Conservation (phyloP, 2,888 invertebrate genomes). For the Perdita meconis region DNA sequence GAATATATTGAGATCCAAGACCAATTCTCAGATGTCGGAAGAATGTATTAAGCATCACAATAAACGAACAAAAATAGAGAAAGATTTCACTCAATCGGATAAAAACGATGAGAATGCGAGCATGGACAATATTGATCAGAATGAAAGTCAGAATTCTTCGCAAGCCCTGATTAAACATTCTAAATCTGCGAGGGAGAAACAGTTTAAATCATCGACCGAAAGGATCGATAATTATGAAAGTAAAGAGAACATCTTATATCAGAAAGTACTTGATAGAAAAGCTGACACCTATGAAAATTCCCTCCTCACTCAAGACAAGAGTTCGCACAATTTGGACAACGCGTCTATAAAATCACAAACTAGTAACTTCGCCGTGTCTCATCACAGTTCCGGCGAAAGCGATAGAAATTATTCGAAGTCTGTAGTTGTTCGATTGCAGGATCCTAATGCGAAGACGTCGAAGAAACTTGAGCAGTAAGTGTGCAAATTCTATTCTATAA, state of each 20-base stretch:
- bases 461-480: constrained; percentile 83
- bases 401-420: constrained; percentile 81
- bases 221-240: constrained; percentile 75
- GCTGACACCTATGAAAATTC: constrained; percentile 48
- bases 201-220: constrained; percentile 76
- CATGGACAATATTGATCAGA: constrained; percentile 74
- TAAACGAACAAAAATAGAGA: constrained; percentile 78
- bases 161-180: constrained; percentile 79
- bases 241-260: constrained; percentile 69
- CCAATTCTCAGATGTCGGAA: constrained; percentile 70
- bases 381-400: constrained; percentile 81
- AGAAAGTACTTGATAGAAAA: constrained; percentile 65
- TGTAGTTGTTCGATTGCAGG: constrained; percentile 79
- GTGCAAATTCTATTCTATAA: constrained; percentile 6
- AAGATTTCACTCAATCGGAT: constrained; percentile 58
- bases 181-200: constrained; percentile 76
- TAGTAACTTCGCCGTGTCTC: constrained; percentile 80
- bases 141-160: constrained; percentile 78
- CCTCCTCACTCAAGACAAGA: constrained; percentile 26
- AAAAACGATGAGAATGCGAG: constrained; percentile 57
- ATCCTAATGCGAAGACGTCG: constrained; percentile 77
- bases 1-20: constrained; percentile 71
- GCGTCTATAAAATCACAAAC: constrained; percentile 80
- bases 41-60: constrained; percentile 73
- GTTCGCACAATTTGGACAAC: constrained; percentile 72